Conservation (phyloP, 1,140 invertebrate genomes). For the Holcopasites calliopsidis region DNA sequence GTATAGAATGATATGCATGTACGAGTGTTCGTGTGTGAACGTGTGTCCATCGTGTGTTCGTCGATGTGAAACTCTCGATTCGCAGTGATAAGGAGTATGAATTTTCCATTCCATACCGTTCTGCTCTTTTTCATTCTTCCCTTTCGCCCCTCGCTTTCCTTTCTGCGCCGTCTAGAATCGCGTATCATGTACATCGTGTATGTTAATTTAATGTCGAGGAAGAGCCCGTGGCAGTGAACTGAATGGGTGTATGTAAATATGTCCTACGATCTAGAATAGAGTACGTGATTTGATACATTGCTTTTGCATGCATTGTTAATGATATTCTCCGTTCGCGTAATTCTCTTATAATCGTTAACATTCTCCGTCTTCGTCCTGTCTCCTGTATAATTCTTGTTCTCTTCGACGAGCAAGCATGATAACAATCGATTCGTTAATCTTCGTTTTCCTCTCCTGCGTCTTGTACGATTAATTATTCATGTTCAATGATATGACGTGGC, state of each 20-base stretch:
- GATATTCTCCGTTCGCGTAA: conserved; percentile 61
- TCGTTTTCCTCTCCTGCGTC: background rate
- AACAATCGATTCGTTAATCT: conserved; percentile 72
- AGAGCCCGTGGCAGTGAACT: conserved; percentile 76
- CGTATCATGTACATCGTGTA: conserved; percentile 61
- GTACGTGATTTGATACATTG: conserved; percentile 77
- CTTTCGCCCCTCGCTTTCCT: background rate
- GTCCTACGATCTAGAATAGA: conserved; percentile 75
- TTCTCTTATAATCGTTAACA: conserved; percentile 63
- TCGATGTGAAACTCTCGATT: conserved; percentile 53
- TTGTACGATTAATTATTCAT: conserved; percentile 63
- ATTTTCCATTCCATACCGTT: conserved; percentile 18
- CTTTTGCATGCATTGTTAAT: conserved; percentile 77
- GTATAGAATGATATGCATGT: conserved; percentile 25
- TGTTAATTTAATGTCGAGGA: conserved; percentile 65
- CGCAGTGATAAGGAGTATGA: conserved; percentile 32
- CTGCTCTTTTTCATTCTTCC: background rate
- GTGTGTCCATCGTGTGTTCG: conserved; percentile 10
- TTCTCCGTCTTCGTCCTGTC: conserved; percentile 57
- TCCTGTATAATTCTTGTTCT: conserved; percentile 65
- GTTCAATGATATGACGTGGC: conserved; percentile 76
- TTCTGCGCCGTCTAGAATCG: conserved; percentile 48
- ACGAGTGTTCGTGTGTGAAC: conserved; percentile 9
- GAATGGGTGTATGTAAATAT: conserved; percentile 72
- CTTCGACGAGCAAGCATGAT: conserved; percentile 72